Conservation (phyloP, 2,888 invertebrate genomes). For the Calliphora vomitoria region DNA sequence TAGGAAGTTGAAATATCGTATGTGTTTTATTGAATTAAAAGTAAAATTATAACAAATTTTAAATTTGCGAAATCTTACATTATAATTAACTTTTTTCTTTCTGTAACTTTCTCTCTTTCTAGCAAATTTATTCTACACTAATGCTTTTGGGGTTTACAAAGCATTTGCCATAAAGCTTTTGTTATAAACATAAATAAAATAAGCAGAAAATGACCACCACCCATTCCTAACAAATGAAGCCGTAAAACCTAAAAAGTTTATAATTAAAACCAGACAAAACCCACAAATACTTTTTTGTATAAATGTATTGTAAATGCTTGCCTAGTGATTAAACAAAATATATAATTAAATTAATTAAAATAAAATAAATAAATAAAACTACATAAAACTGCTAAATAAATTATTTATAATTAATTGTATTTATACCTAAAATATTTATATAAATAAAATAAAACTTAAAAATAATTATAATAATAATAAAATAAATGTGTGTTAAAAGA, state of each 20-base stretch:
- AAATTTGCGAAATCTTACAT: too few relatives aligned
- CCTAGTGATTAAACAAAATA: conserved; percentile 46
- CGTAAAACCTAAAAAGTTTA: conserved; percentile 24
- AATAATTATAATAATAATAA: background rate
- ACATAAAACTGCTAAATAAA: conserved; percentile 49
- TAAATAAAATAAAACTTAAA: background rate
- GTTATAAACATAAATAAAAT: background rate
- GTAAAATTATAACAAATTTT: too few relatives aligned
- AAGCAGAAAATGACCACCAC: conserved; percentile 28
- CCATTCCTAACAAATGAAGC: conserved; percentile 25
- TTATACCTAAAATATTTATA: conserved; percentile 52
- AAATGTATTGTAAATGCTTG: conserved; percentile 71
- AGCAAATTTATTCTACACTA: conserved; percentile 66
- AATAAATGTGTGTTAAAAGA: conserved; percentile 13
- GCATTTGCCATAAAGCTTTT: conserved; percentile 43
- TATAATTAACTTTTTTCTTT: background rate
- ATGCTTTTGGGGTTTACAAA: conserved; percentile 45
- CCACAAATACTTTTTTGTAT: conserved; percentile 59
- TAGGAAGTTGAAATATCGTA: background rate
- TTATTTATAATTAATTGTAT: conserved; percentile 55
- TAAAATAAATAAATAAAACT: background rate
- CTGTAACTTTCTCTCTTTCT: conserved; percentile 15
- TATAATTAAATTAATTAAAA: background rate
- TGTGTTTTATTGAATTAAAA: too few relatives aligned
- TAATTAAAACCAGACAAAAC: background rate